Base-by-base conservation (phyloP, 92 coral and sea anemone species). In the Zoanthus sansibaricus region DNA sequence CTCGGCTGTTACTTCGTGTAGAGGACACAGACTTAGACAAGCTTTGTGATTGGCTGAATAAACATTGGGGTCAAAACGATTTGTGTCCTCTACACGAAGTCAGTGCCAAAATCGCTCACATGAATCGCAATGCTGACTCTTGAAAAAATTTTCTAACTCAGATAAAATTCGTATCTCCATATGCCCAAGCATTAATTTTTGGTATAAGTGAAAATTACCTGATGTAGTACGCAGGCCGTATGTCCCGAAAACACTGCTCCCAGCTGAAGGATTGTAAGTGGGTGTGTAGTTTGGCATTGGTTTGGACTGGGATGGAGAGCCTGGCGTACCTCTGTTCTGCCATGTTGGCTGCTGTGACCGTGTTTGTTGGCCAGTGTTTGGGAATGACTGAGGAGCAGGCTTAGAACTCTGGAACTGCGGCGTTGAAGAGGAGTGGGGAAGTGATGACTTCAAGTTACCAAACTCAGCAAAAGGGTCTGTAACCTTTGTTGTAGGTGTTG, bases 381-480 rank as follows among this genome's bases (percentile, higher is more conserved):
- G 8, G 69, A 62, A 62, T 31, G 74, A 32, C 46, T 30, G 94
- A 5, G 73, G 21, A 67, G 83, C 73, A 5, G 94, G 86, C 47
- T 61, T 78, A 82, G 83, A 79, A 72, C 78, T 56, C 89, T 78
- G 64, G 82, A 94, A 93, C 71, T 90, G 85, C 2, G 93, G 90
- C 33, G 91, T 72, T 18, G 95, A 47, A 16, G 93, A 83, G 25
- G 91, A 72, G 52, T 77, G 82, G 25, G 92, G 94, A 59, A 91
- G 69, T 21, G 76, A 76, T 16, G 94, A 72, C 61, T 79, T 83
- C 83, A 97, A 82, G 69, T 93, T 90, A 15, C 98, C 99, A 71
- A 97, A 88, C 76, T 92, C 96, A 58, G 99, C 97, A 88, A 97
- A 97, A n/a, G 99, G 99, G 87, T 95, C 98, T 44, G 45, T 87